These are phyloP conservation scores for Cosmia pyralina DNA, from an alignment of 2,888 invertebrate species.

Conservation along the genomic window DNA sequence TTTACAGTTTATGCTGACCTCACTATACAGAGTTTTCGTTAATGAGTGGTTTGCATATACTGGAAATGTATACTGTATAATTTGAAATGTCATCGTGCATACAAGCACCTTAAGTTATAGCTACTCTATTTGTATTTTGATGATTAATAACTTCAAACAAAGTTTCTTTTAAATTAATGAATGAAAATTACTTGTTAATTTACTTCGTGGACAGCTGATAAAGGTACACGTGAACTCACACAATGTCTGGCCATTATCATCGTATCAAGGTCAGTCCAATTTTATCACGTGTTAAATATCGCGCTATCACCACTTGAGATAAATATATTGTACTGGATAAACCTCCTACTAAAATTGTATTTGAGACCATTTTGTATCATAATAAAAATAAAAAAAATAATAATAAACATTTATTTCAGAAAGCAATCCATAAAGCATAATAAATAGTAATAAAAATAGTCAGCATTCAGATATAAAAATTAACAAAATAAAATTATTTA, in stretches of 20 bases:
- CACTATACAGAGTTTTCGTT: not conserved
- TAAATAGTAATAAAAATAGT: too few species aligned
- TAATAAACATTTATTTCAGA: too few species aligned
- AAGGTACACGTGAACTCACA: not conserved
- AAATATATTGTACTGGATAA: slow-evolving; percentile 1
- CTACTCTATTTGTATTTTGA: not conserved
- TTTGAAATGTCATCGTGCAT: not conserved
- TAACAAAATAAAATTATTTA: too few species aligned
- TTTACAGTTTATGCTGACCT: not conserved
- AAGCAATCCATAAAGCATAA: too few species aligned
- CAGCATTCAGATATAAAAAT: too few species aligned
- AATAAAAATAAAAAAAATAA: too few species aligned
- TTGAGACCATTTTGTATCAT: slow-evolving; percentile 6
- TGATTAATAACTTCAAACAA: not conserved
- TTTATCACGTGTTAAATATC: slow-evolving; percentile 16
- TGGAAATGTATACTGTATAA: not conserved
- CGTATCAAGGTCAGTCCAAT: not conserved
- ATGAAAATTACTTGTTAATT: not conserved
- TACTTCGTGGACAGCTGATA: not conserved
- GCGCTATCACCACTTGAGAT: slow-evolving; percentile 1
- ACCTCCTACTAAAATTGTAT: not conserved
- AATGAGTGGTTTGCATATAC: not conserved
- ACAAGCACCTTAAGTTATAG: not conserved
- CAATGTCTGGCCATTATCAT: not conserved
- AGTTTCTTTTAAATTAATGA: not conserved